Evolutionary conservation across 2,797 vertebrate species (phyloP).

Genomic region (Xiphorhynchus erythropygius): DNA sequence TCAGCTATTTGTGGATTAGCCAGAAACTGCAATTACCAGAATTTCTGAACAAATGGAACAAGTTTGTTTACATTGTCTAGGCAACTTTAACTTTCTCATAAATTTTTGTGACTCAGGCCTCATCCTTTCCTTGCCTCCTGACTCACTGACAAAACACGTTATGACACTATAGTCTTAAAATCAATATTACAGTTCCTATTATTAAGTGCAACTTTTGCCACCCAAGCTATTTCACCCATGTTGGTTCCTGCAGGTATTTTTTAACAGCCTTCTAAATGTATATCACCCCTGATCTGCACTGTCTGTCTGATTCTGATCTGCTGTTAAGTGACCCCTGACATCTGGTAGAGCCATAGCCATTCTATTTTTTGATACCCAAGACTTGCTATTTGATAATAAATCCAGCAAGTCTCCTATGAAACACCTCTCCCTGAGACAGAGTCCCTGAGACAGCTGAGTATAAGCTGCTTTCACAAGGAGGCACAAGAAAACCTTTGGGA

Average conservation of each 20-base stretch:
- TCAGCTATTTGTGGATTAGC: background rate
- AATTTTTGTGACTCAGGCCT: background rate
- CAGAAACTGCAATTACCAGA: background rate
- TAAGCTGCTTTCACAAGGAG: background rate
- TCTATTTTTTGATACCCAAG: background rate
- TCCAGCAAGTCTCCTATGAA: background rate
- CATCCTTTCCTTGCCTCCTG: background rate
- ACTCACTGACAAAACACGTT: background rate
- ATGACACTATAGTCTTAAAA: background rate
- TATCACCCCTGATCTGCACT: background rate
- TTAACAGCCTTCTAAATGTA: background rate
- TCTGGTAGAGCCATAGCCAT: background rate
- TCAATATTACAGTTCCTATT: background rate
- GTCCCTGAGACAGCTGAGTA: background rate
- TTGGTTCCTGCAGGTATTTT: background rate
- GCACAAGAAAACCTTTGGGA: background rate
- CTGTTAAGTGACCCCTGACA: background rate
- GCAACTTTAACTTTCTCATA: background rate
- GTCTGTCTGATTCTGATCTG: background rate
- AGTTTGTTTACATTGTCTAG: background rate
- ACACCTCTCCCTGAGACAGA: background rate
- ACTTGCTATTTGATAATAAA: background rate
- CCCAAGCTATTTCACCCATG: background rate
- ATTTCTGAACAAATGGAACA: background rate
- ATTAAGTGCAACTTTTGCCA: accelerated